Evolutionary conservation across 1,140 invertebrate genomes (phyloP).

Genomic region (Gonatopus flavifemur): DNA sequence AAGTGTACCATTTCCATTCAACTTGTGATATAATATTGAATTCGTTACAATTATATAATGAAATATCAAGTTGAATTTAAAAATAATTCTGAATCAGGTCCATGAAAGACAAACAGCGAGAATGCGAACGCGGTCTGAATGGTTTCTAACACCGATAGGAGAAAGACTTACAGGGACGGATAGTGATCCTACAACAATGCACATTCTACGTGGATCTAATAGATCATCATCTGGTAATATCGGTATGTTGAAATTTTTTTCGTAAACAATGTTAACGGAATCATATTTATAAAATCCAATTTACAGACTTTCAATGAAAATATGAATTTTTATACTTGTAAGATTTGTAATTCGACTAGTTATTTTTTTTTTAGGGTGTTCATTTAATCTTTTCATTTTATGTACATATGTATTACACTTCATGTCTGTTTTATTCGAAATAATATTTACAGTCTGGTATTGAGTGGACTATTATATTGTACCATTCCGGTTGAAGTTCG

Average conservation of each 20-base stretch:
- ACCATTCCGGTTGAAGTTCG: too few relatives aligned
- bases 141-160: slow-evolving; percentile 81
- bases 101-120: slow-evolving; percentile 90
- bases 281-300: background rate
- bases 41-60: too few relatives aligned
- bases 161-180: slow-evolving; percentile 52
- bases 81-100: slow-evolving; percentile 70
- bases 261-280: background rate
- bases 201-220: slow-evolving; percentile 56
- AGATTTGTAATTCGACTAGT: background rate
- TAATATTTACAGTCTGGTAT: too few relatives aligned
- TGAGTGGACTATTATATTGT: too few relatives aligned
- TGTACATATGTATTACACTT: too few relatives aligned
- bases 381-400: background rate
- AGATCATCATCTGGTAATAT: slow-evolving; percentile 56
- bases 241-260: slow-evolving; percentile 51
- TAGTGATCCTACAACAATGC: slow-evolving; percentile 56
- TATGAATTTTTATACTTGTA: background rate
- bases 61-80: too few relatives aligned
- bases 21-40: too few relatives aligned
- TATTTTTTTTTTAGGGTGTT: too few relatives aligned
- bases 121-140: slow-evolving; percentile 91
- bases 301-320: slow-evolving; percentile 1
- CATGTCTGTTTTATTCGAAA: too few relatives aligned
- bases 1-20: too few relatives aligned